These are phyloP conservation scores for Protosalanx chinensis DNA, from an alignment of 2,797 vertebrate genomes.

Conservation along the genomic window DNA sequence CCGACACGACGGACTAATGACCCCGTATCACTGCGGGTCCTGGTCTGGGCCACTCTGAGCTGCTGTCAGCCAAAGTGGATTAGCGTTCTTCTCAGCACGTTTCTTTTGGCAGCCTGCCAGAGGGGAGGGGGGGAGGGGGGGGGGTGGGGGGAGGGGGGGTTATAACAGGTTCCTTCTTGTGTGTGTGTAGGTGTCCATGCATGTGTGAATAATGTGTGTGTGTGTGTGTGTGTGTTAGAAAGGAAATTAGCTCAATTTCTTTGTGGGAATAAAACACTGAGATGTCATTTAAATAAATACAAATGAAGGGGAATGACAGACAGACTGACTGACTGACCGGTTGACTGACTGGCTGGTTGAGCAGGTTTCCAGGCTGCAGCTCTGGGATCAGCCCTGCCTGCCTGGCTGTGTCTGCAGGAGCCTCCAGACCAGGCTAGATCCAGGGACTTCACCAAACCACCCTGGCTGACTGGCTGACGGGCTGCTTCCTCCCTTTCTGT, in stretches of 20 bases:
- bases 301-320: slow-evolving; percentile 23
- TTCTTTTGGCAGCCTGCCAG: slow-evolving; percentile 74
- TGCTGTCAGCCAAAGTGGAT: slow-evolving; percentile 76
- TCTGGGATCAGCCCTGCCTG: background rate
- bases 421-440: too few relatives aligned
- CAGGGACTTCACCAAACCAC: background rate
- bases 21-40: slow-evolving; percentile 75
- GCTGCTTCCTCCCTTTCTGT: background rate
- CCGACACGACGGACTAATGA: slow-evolving; percentile 70
- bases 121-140: slow-evolving; percentile 63
- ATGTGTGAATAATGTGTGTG: slow-evolving; percentile 20
- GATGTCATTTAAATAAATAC: slow-evolving; percentile 22
- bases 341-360: background rate
- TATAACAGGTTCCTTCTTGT: slow-evolving; percentile 77
- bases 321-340: background rate
- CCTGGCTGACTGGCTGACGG: background rate
- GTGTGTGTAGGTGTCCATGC: slow-evolving; percentile 25
- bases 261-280: slow-evolving; percentile 51
- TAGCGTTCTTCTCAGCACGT: slow-evolving; percentile 76
- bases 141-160: too few relatives aligned
- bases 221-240: slow-evolving; percentile 34
- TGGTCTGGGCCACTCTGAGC: slow-evolving; percentile 72
- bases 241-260: slow-evolving; percentile 46
- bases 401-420: too few relatives aligned
- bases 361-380: background rate